Evolutionary conservation across 2,113 vertebrate genomes (phyloP), one percentile per base, ranked within the genome.

Genomic region (Redunca redunca): DNA sequence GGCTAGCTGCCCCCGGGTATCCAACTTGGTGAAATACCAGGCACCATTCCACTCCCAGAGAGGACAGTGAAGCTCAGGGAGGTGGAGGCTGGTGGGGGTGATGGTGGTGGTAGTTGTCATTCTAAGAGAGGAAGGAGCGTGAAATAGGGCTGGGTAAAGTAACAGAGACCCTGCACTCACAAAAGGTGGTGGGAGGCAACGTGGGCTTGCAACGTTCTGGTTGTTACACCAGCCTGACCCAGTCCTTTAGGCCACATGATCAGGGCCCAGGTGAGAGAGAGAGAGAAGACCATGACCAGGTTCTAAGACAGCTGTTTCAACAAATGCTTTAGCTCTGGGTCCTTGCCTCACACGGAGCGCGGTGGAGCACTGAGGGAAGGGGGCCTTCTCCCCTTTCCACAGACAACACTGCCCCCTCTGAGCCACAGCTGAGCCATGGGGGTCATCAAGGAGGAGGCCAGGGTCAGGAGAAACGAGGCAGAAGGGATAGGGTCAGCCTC

Each of bases 181-280:
- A 94, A 36, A 64, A 9, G 17, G 16, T 14, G 5, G 19, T 21
- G 6, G 15, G 40, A 26, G 36, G 87, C 13, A 8, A 19, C 15
- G 6, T 26, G 52, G 17, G 5, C 2, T 1, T 13, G 25, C n/a
- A 48, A 40, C 3, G 28, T 4, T 23, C 4, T 2, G 5, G 26
- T 9, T 0, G 2, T n/a, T 4, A 11, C 23, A 43, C 74, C 9
- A 57, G 17, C 17, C 28, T 82, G 14, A 40, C 23, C 46, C 48
- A 40, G 0, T 43, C 40, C 46, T 2, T 2, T 17, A 25, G 60
- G 55, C 50, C 52, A 19, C 21, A 10, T 11, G 21, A 36, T 67
- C 43, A 43, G 36, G 4, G 81, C 57, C 62, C 62, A 52, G n/a
- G 28, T 23, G 57, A 95, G 15, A 92, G 13, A 67, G 13, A 67